Conservation (phyloP, 2,113 vertebrate genomes). For the Melozone crissalis region DNA sequence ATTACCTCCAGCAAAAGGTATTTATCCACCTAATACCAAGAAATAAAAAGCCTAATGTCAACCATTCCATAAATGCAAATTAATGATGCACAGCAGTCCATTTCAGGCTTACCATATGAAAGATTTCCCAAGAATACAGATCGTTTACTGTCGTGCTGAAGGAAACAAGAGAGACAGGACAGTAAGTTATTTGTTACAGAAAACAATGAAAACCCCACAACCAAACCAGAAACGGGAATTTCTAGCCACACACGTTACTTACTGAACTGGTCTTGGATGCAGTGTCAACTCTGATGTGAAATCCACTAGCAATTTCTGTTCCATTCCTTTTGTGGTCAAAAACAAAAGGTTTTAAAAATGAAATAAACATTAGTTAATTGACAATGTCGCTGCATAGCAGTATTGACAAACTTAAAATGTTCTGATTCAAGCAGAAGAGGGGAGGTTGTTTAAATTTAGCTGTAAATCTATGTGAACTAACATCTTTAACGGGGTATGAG, state of each 20-base stretch:
- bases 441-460: neutral
- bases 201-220: neutral
- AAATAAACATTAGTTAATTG: neutral
- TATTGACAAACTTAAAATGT: too few relatives aligned
- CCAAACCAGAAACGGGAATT: neutral
- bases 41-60: neutral
- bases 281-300: slow-evolving; percentile 88
- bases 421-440: neutral
- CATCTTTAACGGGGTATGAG: neutral
- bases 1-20: neutral
- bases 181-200: neutral
- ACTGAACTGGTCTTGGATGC: slow-evolving; percentile 73
- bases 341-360: neutral
- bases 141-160: slow-evolving; percentile 87
- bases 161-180: neutral
- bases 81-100: neutral
- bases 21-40: neutral
- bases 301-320: slow-evolving; percentile 81
- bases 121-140: slow-evolving; percentile 94
- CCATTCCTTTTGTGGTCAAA: slow-evolving; percentile 82
- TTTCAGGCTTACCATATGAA: slow-evolving; percentile 85
- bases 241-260: slow-evolving; percentile 41
- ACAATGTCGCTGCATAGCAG: neutral
- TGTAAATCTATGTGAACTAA: neutral
- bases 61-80: neutral